These are phyloP conservation scores for Tachysurus vachellii DNA, from an alignment of 2,113 vertebrate species.

Conservation along the genomic window DNA sequence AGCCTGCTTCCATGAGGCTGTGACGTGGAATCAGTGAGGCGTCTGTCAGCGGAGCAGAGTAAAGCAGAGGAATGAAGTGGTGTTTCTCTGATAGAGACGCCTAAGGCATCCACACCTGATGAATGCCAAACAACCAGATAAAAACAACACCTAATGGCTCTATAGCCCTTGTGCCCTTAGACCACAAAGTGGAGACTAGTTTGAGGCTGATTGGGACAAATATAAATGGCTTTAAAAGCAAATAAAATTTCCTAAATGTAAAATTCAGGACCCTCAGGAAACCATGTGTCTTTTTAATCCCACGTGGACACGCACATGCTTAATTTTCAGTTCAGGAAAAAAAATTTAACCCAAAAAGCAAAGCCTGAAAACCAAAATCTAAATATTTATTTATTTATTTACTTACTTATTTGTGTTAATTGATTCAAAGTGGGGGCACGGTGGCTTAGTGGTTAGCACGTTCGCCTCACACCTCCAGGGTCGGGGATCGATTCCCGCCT, in stretches of 20 bases:
- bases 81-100: conserved; percentile 52
- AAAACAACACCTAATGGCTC: conserved; percentile 6
- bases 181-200: not conserved
- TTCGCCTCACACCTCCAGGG: no score
- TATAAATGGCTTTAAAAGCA: not conserved
- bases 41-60: conserved; percentile 38
- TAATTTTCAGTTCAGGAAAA: not conserved
- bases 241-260: not conserved
- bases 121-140: conserved; percentile 31
- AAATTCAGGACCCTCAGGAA: no score
- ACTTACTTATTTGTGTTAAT: not conserved
- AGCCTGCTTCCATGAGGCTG: conserved; percentile 47
- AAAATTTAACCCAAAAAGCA: not conserved
- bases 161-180: not conserved
- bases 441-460: no score
- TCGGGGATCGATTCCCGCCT: no score
- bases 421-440: no score
- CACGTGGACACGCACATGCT: not conserved
- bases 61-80: conserved; percentile 31
- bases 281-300: not conserved
- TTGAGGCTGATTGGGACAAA: not conserved
- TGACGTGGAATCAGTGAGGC: conserved; percentile 47
- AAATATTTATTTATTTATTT: not conserved
- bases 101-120: conserved; percentile 46
- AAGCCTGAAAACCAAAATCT: not conserved